phyloP scores from a whole-genome alignment of 2,888 invertebrate species.

The Pristionchus entomophagus region DNA sequence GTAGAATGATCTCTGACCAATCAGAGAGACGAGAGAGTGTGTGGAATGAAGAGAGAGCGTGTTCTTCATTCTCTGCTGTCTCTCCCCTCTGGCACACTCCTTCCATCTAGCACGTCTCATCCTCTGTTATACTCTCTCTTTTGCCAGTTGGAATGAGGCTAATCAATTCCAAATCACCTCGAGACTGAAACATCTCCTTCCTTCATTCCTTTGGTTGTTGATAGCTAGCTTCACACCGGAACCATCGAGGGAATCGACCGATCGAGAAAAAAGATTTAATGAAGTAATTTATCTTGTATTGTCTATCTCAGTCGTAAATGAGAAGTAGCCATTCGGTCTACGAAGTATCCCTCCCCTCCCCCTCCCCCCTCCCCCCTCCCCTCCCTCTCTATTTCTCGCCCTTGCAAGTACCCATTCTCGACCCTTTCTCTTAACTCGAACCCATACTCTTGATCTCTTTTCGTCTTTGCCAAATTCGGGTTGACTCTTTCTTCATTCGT shows the following conservation, averaged over 20 bases:
- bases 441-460: conserved; percentile 11
- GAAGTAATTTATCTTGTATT: neutral
- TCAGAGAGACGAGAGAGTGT: neutral
- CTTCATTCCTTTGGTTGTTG: neutral
- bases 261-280: neutral
- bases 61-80: neutral
- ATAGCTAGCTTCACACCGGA: neutral
- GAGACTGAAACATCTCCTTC: neutral
- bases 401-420: neutral
- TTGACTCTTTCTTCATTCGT: neutral
- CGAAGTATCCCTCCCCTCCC: no score
- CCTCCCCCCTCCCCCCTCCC: no score
- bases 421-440: neutral
- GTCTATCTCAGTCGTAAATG: no score
- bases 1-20: neutral
- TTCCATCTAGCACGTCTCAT: neutral
- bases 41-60: neutral
- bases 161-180: neutral
- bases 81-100: neutral
- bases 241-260: neutral
- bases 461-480: conserved; percentile 8
- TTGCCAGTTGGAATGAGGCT: neutral
- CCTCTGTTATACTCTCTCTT: neutral
- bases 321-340: no score
- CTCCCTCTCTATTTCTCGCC: neutral